A percentile compares a stretch with the other conserved stretches of the same genome.
Conservation (phyloP, 2,888 invertebrate genomes). For the Oscheius onirici region DNA sequence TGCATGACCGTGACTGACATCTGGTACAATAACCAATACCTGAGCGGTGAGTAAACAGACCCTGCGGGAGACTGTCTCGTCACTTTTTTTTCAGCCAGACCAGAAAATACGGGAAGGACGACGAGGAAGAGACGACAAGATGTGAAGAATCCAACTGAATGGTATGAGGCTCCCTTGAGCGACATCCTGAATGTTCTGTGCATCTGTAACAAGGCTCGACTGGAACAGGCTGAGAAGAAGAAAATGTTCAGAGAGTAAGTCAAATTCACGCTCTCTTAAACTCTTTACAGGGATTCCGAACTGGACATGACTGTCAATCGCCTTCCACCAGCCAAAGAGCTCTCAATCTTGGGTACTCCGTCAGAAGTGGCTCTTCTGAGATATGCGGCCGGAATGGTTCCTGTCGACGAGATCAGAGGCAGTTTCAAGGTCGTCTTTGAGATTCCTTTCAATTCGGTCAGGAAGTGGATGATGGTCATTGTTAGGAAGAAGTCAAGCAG, state of each 20-base stretch:
- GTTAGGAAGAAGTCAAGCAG: slow-evolving; percentile 34
- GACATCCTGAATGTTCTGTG: slow-evolving; percentile 54
- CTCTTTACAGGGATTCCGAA: slow-evolving; percentile 43
- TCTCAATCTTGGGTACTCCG: slow-evolving; percentile 43
- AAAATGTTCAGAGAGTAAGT: slow-evolving; percentile 40
- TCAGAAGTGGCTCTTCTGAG: slow-evolving; percentile 54
- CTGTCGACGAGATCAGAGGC: slow-evolving; percentile 41
- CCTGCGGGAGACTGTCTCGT: not conserved
- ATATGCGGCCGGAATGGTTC: slow-evolving; percentile 46
- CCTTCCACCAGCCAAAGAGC: slow-evolving; percentile 35
- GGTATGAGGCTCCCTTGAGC: slow-evolving; percentile 41
- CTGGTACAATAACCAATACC: slow-evolving; percentile 49
- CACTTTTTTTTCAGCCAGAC: slow-evolving; percentile 37
- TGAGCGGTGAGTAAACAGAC: slow-evolving; percentile 40
- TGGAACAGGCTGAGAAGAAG: slow-evolving; percentile 43
- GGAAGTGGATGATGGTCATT: slow-evolving; percentile 62
- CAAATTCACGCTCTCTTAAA: slow-evolving; percentile 23
- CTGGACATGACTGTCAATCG: slow-evolving; percentile 42
- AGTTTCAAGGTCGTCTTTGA: slow-evolving; percentile 54
- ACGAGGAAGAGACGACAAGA: slow-evolving; percentile 41
- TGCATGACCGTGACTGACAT: slow-evolving; percentile 57
- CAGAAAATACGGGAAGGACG: slow-evolving; percentile 44
- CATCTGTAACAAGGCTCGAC: slow-evolving; percentile 54
- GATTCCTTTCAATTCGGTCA: slow-evolving; percentile 35
- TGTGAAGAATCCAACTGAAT: slow-evolving; percentile 36